A percentile compares a stretch with the other conserved stretches of the same genome.
phyloP scores from a whole-genome alignment of 2,113 vertebrate species.

The Aleadryas rufinucha region DNA sequence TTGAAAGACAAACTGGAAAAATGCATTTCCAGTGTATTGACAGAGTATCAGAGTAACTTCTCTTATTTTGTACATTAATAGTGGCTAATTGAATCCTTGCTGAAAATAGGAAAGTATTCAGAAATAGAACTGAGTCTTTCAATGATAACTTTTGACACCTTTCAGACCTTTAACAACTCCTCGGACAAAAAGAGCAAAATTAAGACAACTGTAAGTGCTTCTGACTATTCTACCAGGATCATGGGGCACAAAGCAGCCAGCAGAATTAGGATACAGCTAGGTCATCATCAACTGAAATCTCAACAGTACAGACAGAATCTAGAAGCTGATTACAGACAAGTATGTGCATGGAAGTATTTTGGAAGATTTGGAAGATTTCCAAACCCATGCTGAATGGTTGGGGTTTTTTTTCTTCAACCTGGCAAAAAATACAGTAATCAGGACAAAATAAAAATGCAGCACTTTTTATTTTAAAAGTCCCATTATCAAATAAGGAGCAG shows the following conservation, averaged over 20 bases:
- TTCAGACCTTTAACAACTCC: background rate
- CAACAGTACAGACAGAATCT: background rate
- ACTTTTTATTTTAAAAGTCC: background rate
- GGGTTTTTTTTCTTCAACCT: background rate
- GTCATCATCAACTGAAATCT: background rate
- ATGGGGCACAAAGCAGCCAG: background rate
- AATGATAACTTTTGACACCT: background rate
- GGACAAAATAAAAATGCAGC: background rate
- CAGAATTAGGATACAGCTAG: background rate
- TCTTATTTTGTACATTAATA: background rate
- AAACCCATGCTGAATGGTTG: background rate
- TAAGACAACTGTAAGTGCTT: background rate
- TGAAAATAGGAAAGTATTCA: background rate
- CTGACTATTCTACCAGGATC: background rate
- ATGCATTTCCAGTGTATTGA: background rate
- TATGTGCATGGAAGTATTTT: background rate
- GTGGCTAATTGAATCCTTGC: background rate
- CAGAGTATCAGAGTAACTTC: background rate
- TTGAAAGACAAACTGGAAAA: background rate
- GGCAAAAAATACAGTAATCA: background rate
- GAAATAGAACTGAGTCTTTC: background rate
- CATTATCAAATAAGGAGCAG: background rate
- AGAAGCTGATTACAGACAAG: background rate
- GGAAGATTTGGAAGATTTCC: too few relatives aligned
- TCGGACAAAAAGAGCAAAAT: background rate